Conservation (phyloP, 2,888 invertebrate species). For the Pterostichus niger region DNA sequence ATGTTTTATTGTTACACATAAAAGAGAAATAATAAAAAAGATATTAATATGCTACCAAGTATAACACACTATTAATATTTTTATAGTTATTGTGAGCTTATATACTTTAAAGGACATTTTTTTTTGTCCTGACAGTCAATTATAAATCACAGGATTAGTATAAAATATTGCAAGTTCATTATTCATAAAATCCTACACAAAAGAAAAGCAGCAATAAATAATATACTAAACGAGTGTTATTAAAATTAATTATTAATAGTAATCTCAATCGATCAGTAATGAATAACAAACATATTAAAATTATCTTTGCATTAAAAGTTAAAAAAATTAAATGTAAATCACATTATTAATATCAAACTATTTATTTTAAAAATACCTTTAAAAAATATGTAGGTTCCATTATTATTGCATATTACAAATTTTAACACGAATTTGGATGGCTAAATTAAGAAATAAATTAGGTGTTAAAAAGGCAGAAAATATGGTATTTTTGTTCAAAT, state of each 20-base stretch:
- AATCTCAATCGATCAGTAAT: background rate
- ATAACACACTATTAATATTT: conserved; percentile 26
- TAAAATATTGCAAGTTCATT: conserved; percentile 25
- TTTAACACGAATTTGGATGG: too few relatives aligned
- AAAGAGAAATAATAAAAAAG: too few relatives aligned
- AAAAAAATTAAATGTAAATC: too few relatives aligned
- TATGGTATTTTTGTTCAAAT: too few relatives aligned
- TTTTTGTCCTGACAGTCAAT: conserved; percentile 20
- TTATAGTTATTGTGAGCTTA: conserved; percentile 20
- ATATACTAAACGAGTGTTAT: conserved; percentile 16
- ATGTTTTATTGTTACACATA: too few relatives aligned
- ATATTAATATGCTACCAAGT: background rate
- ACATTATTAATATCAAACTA: too few relatives aligned
- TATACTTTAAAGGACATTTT: conserved; percentile 26
- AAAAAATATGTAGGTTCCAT: too few relatives aligned
- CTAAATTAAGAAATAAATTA: too few relatives aligned
- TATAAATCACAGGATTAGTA: conserved; percentile 37
- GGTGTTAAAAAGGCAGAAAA: too few relatives aligned
- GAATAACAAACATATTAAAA: background rate
- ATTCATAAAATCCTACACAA: conserved; percentile 43
- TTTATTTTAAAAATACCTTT: too few relatives aligned
- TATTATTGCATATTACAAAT: too few relatives aligned
- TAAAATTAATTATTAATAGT: conserved; percentile 39
- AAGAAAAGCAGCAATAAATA: conserved; percentile 6
- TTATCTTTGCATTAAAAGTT: too few relatives aligned